Evolutionary conservation across 2,888 invertebrate species (phyloP).

Genomic region (Noctua janthina): DNA sequence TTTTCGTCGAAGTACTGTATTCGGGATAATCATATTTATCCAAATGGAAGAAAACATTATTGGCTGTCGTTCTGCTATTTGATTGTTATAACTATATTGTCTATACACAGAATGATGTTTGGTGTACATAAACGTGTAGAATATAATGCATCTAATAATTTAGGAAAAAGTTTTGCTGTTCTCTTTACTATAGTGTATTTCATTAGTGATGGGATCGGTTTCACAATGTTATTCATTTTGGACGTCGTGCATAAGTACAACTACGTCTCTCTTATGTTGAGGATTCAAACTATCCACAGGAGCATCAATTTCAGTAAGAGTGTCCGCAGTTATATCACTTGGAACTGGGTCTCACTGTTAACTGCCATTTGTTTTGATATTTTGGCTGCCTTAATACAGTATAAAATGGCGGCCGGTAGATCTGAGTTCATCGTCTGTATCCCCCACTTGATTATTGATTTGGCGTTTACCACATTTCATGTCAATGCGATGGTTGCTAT

Average conservation of each 20-base stretch:
- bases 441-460: background rate
- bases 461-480: background rate
- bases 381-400: background rate
- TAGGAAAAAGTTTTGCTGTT: background rate
- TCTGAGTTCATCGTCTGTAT: too few species aligned
- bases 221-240: slow-evolving; percentile 15
- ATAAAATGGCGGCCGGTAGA: too few species aligned
- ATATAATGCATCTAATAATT: background rate
- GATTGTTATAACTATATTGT: background rate
- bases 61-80: background rate
- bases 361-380: background rate
- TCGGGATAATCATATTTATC: background rate
- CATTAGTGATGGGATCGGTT: background rate
- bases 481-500: slow-evolving; percentile 25
- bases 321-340: slow-evolving; percentile 17
- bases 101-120: background rate
- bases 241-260: slow-evolving; percentile 16
- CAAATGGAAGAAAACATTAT: slow-evolving; percentile 12
- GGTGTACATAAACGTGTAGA: background rate
- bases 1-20: slow-evolving; percentile 14
- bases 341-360: slow-evolving; percentile 39
- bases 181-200: background rate
- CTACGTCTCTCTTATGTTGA: slow-evolving; percentile 35
- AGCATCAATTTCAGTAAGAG: slow-evolving; percentile 17
- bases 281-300: slow-evolving; percentile 41